Evolutionary conservation across 2,797 vertebrate species (phyloP).

Genomic region (Tolypeutes matacus): DNA sequence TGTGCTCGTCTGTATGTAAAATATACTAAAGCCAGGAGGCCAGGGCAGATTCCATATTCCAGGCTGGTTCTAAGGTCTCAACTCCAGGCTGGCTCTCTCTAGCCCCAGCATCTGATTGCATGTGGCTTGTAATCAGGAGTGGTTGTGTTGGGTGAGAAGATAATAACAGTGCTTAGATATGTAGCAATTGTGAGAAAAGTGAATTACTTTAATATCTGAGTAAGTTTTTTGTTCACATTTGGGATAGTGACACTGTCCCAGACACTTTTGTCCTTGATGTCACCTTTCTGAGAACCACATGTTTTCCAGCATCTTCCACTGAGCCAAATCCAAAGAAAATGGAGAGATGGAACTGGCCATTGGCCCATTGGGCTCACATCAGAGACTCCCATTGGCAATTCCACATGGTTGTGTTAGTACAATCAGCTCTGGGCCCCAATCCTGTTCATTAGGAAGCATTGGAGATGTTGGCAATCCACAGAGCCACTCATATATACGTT

Average conservation of each 20-base stretch:
- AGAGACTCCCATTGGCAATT: no score
- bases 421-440: no score
- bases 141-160: background rate
- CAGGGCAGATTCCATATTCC: background rate
- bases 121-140: background rate
- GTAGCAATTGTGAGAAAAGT: background rate
- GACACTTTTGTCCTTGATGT: background rate
- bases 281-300: no score
- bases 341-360: fast-evolving
- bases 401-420: no score
- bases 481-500: no score
- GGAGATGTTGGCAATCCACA: no score
- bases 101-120: no score
- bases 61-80: background rate
- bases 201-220: no score
- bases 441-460: no score
- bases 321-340: background rate
- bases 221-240: background rate
- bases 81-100: background rate
- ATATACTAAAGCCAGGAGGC: background rate
- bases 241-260: background rate
- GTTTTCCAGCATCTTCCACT: background rate
- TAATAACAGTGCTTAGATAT: background rate
- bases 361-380: no score
- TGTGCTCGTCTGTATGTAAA: no score